A percentile compares a stretch with the other conserved stretches of the same genome.
phyloP scores from a whole-genome alignment of 2,113 vertebrate species.

The Lontra canadensis region DNA sequence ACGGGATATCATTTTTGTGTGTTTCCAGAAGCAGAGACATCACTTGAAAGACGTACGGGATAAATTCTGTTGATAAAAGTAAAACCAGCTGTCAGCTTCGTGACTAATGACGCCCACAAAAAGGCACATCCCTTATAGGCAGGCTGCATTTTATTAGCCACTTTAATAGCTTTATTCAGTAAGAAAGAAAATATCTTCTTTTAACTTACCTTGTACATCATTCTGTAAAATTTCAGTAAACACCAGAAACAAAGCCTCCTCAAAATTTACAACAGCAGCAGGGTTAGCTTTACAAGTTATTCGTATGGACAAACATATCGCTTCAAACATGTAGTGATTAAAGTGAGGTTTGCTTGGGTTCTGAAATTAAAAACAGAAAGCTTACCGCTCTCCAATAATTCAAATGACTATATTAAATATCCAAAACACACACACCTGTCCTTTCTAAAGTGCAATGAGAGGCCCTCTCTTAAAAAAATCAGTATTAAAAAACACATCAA shows the following conservation, averaged over 20 bases:
- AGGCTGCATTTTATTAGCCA: not conserved
- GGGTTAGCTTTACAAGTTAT: slow-evolving; percentile 98
- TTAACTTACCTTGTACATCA: slow-evolving; percentile 94
- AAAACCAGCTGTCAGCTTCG: not conserved
- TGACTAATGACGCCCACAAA: not conserved
- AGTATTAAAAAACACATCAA: not conserved
- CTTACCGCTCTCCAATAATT: not conserved
- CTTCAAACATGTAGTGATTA: slow-evolving; percentile 99
- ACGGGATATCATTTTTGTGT: slow-evolving; percentile 93
- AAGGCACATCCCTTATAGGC: not conserved
- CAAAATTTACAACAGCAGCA: slow-evolving; percentile 93
- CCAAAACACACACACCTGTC: not conserved
- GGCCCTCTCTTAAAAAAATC: not conserved
- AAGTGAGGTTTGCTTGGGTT: slow-evolving; percentile 99
- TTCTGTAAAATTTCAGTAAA: slow-evolving; percentile 98
- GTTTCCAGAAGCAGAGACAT: slow-evolving; percentile 99
- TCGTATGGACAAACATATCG: slow-evolving; percentile 95
- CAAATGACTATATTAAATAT: not conserved
- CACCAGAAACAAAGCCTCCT: slow-evolving; percentile 97
- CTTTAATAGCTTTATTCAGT: not conserved
- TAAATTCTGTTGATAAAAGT: slow-evolving; percentile 90
- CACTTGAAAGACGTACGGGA: slow-evolving; percentile 99
- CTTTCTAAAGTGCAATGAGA: not conserved
- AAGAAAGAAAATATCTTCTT: not conserved
- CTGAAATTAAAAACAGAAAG: slow-evolving; percentile 81